These are phyloP conservation scores for Mus musculus DNA, from an alignment of 2,113 vertebrate species.

Conservation along the genomic window DNA sequence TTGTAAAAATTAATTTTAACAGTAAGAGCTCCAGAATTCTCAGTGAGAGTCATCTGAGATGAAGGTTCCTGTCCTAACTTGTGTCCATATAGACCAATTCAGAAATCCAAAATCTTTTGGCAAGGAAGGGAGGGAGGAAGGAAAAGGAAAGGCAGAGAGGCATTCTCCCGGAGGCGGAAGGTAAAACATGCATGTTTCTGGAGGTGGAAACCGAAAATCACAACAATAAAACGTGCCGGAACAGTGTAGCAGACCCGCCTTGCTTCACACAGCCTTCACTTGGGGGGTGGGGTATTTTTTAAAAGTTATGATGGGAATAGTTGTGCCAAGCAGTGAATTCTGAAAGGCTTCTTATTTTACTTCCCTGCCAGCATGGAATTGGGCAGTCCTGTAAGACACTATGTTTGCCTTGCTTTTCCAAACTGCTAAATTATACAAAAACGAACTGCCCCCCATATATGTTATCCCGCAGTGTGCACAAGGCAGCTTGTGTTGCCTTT, in stretches of 20 bases:
- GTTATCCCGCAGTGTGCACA: neutral
- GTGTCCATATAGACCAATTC: conserved; percentile 61
- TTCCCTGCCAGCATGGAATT: conserved; percentile 61
- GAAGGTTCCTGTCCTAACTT: conserved; percentile 73
- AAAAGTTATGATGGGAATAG: conserved; percentile 77
- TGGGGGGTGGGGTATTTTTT: neutral
- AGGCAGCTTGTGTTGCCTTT: conserved; percentile 6
- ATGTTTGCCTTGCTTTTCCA: conserved; percentile 65
- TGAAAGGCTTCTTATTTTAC: conserved; percentile 77
- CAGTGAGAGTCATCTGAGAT: conserved; percentile 2
- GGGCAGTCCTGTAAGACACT: conserved; percentile 67
- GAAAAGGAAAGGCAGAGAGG: conserved; percentile 66
- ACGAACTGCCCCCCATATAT: conserved; percentile 17
- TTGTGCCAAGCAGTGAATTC: conserved; percentile 80
- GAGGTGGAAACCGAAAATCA: conserved; percentile 78
- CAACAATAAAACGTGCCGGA: conserved; percentile 80
- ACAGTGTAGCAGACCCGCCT: conserved; percentile 69
- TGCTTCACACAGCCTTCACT: conserved; percentile 75
- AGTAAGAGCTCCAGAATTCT: conserved; percentile 57
- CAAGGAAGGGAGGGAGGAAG: conserved; percentile 67
- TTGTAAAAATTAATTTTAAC: conserved; percentile 31
- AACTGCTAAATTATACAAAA: conserved; percentile 72
- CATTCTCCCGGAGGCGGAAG: conserved; percentile 73
- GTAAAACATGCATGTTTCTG: conserved; percentile 68
- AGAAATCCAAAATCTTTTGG: conserved; percentile 71